A percentile compares a stretch with the other conserved stretches of the same genome.
phyloP scores from a whole-genome alignment of 1,140 invertebrate species.

The Drosophila parvula region DNA sequence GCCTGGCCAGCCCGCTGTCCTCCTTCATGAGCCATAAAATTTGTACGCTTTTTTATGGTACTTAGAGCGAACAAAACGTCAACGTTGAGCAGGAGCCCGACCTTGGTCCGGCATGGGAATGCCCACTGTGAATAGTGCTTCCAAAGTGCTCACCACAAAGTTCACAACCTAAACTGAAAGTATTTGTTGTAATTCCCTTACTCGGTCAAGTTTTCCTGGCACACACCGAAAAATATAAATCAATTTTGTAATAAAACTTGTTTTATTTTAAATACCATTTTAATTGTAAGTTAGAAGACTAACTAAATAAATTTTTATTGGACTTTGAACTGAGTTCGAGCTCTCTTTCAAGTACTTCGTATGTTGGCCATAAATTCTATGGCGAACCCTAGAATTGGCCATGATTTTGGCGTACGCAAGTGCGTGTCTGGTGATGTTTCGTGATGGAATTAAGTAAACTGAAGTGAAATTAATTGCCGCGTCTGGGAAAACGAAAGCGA shows the following conservation, averaged over 20 bases:
- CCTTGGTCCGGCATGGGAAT: conserved; percentile 59
- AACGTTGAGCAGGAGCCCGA: conserved; percentile 26
- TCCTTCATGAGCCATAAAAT: conserved; percentile 62
- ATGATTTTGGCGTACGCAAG: conserved; percentile 50
- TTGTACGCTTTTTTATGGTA: conserved; percentile 73
- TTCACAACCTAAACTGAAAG: conserved; percentile 59
- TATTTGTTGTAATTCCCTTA: conserved; percentile 16
- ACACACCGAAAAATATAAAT: conserved; percentile 2
- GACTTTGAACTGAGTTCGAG: conserved; percentile 14
- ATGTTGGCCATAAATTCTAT: conserved; percentile 68
- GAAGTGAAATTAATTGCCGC: conserved; percentile 80
- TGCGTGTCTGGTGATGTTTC: conserved; percentile 70
- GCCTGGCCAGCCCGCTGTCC: conserved; percentile 6
- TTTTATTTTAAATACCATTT: background rate
- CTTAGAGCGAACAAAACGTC: conserved; percentile 70
- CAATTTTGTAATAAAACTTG: background rate
- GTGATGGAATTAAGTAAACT: conserved; percentile 77
- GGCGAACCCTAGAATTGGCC: conserved; percentile 19
- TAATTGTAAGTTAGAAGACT: background rate
- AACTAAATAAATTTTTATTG: background rate
- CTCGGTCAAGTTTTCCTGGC: conserved; percentile 27
- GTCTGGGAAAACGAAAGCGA: conserved; percentile 48
- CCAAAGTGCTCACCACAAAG: conserved; percentile 41
- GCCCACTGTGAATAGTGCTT: conserved; percentile 47
- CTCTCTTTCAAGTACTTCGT: conserved; percentile 6